Evolutionary conservation across 2,888 invertebrate species (phyloP).

Genomic region (Oscheius onirici): DNA sequence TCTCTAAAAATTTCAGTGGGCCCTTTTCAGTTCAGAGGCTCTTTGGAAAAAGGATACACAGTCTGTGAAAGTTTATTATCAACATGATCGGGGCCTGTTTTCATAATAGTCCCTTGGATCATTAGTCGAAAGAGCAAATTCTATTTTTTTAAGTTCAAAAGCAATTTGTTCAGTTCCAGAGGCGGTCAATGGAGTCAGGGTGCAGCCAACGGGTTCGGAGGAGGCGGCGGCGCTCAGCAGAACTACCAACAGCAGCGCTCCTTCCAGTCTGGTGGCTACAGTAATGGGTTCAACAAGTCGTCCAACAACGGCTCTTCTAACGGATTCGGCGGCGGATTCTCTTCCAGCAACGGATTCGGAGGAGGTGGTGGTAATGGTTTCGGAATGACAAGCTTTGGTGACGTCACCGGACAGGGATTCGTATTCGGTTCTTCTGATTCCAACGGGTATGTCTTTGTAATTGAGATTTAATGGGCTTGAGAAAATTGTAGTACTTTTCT

Average conservation of each 20-base stretch:
- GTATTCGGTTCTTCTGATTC: neutral
- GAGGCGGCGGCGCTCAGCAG: neutral
- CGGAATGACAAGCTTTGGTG: neutral
- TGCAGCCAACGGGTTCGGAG: neutral
- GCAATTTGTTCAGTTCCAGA: neutral
- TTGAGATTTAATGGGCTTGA: neutral
- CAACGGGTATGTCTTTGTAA: constrained; percentile 15
- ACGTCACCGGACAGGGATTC: neutral
- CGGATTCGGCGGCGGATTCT: neutral
- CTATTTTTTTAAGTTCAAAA: neutral
- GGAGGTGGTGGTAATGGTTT: neutral
- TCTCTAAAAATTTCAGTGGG: too few relatives aligned
- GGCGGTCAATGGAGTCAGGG: neutral
- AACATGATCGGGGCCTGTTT: too few relatives aligned
- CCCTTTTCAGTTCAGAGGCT: too few relatives aligned
- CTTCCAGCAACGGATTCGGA: neutral
- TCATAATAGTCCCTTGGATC: neutral
- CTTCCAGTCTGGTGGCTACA: neutral
- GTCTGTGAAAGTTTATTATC: too few relatives aligned
- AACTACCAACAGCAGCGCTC: neutral
- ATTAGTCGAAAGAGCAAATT: neutral
- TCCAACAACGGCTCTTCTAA: neutral
- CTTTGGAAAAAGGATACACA: too few relatives aligned
- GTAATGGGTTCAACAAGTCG: neutral
- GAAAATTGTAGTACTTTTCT: neutral